A percentile compares a stretch with the other conserved stretches of the same genome.
Evolutionary conservation across 2,113 vertebrate species (phyloP).

Genomic region (Melanocharis versteri): DNA sequence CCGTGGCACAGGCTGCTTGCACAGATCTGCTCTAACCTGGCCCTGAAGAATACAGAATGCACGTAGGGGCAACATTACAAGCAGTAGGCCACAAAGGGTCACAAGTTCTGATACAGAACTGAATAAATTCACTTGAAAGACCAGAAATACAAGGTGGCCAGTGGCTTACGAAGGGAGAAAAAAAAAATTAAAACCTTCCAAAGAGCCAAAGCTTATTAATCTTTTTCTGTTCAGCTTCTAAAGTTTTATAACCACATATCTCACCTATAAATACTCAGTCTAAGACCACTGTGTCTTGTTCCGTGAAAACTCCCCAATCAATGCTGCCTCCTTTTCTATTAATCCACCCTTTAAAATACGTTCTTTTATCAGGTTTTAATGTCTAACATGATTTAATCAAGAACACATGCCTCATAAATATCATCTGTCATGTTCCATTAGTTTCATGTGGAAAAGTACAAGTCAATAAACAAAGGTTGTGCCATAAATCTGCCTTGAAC

Average conservation of each 20-base stretch:
- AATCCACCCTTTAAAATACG: conserved; percentile 73
- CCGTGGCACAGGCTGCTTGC: not conserved
- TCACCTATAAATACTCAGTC: conserved; percentile 35
- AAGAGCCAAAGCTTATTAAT: conserved; percentile 34
- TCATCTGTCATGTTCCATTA: conserved; percentile 83
- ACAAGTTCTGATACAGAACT: not conserved
- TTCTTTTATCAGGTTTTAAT: conserved; percentile 83
- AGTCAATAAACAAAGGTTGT: conserved; percentile 84
- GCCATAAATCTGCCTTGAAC: conserved; percentile 85
- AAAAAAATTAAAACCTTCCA: conserved; percentile 23
- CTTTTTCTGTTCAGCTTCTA: conserved; percentile 22
- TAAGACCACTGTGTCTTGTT: conserved; percentile 49
- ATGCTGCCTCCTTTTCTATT: conserved; percentile 71
- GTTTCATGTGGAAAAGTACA: conserved; percentile 81
- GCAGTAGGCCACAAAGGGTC: not conserved
- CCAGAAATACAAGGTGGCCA: not conserved
- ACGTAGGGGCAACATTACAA: not conserved
- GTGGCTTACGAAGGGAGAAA: not conserved
- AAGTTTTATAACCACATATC: conserved; percentile 49
- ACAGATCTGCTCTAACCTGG: not conserved
- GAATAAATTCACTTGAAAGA: conserved; percentile 29
- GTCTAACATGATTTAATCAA: conserved; percentile 81
- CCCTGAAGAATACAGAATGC: not conserved
- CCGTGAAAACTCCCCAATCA: conserved; percentile 61
- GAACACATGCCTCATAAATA: conserved; percentile 83